These are phyloP conservation scores for Pempheris klunzingeri DNA, from an alignment of 2,797 vertebrate species.

Conservation along the genomic window DNA sequence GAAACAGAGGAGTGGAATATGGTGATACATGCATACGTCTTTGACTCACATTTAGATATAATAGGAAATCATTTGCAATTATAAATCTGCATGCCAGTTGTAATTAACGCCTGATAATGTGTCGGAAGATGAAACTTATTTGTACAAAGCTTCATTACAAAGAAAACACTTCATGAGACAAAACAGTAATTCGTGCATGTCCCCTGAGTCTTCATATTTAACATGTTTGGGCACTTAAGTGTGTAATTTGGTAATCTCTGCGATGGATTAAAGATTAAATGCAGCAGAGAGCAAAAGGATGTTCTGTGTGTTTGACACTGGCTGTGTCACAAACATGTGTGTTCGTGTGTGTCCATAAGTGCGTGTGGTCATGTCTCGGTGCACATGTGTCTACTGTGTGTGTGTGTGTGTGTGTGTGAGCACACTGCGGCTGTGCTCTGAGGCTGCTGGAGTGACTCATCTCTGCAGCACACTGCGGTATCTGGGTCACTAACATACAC, in stretches of 20 bases:
- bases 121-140: neutral
- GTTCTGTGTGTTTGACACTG: constrained; percentile 6
- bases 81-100: neutral
- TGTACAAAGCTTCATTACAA: neutral
- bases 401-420: neutral
- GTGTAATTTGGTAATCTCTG: constrained; percentile 13
- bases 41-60: neutral
- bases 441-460: constrained; percentile 79
- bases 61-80: neutral
- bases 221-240: constrained; percentile 1
- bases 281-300: constrained; percentile 17
- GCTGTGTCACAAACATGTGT: neutral
- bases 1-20: neutral
- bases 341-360: neutral
- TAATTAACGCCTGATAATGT: neutral
- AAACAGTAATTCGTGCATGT: neutral
- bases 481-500: constrained; percentile 70
- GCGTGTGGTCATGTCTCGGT: neutral
- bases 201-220: neutral
- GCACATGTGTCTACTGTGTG: constrained; percentile 1
- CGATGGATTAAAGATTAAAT: constrained; percentile 45
- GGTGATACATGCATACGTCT: neutral
- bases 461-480: constrained; percentile 79
- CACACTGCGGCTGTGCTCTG: constrained; percentile 34
- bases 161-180: neutral